Evolutionary conservation across 1,140 invertebrate genomes (phyloP).

Genomic region (Bombyx mandarina): DNA sequence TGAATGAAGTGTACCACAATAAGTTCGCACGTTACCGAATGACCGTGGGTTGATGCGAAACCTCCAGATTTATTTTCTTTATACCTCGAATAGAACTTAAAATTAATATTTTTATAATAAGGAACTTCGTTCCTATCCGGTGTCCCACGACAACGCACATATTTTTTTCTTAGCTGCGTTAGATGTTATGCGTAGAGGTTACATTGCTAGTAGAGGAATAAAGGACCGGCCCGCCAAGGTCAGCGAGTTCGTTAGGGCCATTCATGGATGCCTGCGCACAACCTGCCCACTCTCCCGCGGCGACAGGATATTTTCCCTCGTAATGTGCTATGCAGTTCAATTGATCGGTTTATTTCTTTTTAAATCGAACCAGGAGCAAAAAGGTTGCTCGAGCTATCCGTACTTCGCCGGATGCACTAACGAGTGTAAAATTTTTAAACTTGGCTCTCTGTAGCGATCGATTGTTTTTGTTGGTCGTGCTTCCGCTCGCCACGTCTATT

Average conservation of each 20-base stretch:
- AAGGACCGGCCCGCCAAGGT: constrained; percentile 48
- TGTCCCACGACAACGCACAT: no score
- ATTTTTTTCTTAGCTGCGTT: no score
- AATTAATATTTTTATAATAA: no score
- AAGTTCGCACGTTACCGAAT: no score
- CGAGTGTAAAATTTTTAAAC: constrained; percentile 57
- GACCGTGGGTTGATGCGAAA: no score
- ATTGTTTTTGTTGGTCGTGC: constrained; percentile 47
- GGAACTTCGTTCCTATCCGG: no score
- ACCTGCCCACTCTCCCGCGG: constrained; percentile 31
- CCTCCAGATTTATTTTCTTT: no score
- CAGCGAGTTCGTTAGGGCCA: constrained; percentile 65
- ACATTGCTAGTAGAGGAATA: constrained; percentile 11
- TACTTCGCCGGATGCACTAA: constrained; percentile 67
- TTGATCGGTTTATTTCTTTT: constrained; percentile 51
- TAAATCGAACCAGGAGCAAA: constrained; percentile 42
- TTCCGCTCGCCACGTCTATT: constrained; percentile 42
- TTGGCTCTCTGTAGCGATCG: constrained; percentile 34
- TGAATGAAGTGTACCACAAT: no score
- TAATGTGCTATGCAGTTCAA: constrained; percentile 46
- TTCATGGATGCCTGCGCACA: constrained; percentile 54
- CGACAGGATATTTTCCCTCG: constrained; percentile 54
- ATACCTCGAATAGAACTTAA: no score
- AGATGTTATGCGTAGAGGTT: no score
- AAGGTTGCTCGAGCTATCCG: constrained; percentile 45